Evolutionary conservation across 2,113 vertebrate species (phyloP).

Genomic region (Gasterosteus aculeatus): DNA sequence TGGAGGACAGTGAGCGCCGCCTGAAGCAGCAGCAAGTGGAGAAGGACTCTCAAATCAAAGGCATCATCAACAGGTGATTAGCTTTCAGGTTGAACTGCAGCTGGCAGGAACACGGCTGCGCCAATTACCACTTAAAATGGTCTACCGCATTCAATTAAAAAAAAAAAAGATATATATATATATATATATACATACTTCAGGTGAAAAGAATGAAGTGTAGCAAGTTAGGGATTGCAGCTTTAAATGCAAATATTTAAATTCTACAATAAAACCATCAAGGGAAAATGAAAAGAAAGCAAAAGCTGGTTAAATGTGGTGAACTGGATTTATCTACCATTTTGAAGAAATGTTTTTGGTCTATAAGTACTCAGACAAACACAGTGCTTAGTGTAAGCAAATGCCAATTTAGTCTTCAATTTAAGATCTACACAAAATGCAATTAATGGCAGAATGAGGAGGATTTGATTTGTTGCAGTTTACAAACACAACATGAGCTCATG

Average conservation of each 20-base stretch:
- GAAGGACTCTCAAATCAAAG: slow-evolving; percentile 96
- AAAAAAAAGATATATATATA: background rate
- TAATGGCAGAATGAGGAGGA: background rate
- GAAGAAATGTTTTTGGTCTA: slow-evolving; percentile 7
- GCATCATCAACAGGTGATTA: slow-evolving; percentile 94
- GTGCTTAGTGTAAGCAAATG: background rate
- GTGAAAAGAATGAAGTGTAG: background rate
- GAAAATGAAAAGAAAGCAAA: background rate
- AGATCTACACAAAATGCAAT: background rate
- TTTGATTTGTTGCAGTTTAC: background rate
- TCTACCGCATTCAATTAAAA: too few species aligned
- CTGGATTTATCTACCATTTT: background rate
- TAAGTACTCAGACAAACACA: background rate
- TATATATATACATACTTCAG: background rate
- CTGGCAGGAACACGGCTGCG: background rate
- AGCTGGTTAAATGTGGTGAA: background rate
- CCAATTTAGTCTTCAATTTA: background rate
- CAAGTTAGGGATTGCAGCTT: background rate
- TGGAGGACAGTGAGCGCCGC: slow-evolving; percentile 94
- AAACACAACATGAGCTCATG: background rate
- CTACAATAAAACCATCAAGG: background rate
- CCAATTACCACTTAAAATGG: background rate
- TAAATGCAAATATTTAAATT: background rate
- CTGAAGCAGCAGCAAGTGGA: slow-evolving; percentile 93
- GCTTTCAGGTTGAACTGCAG: slow-evolving; percentile 21